phyloP scores from a whole-genome alignment of 1,140 invertebrate species.

The Macrostomum lignano region DNA sequence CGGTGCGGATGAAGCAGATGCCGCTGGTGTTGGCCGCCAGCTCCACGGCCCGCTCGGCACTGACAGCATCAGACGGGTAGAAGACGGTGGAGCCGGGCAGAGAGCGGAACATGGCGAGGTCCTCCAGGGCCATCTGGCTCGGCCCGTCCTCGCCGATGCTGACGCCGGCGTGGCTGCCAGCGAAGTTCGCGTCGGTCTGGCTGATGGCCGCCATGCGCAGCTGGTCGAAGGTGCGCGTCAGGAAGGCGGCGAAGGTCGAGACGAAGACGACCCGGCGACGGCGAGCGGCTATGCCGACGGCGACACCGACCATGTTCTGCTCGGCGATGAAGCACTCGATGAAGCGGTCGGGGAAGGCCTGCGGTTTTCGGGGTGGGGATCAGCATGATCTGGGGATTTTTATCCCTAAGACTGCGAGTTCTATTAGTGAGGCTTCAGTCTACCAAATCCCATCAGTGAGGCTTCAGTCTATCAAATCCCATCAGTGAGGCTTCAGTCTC shows the following conservation, averaged over 20 bases:
- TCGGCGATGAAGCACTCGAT: conserved; percentile 96
- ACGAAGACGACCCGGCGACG: conserved; percentile 62
- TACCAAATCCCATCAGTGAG: no score
- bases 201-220: conserved; percentile 96
- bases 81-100: conserved; percentile 73
- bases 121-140: conserved; percentile 97
- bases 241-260: conserved; percentile 89
- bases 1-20: conserved; percentile 78
- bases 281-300: conserved; percentile 56
- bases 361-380: no score
- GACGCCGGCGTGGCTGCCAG: conserved; percentile 69
- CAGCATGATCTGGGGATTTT: no score
- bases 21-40: conserved; percentile 77
- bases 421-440: no score
- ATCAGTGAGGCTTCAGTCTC: no score
- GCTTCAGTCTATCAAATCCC: no score
- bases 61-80: conserved; percentile 83
- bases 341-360: conserved; percentile 39
- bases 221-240: conserved; percentile 72
- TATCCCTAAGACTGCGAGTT: no score
- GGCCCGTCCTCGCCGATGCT: conserved; percentile 77
- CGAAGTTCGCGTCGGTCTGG: conserved; percentile 83
- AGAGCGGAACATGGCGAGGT: conserved; percentile 70
- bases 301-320: conserved; percentile 83
- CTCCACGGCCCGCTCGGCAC: conserved; percentile 65